These are phyloP conservation scores for Propithecus deckenii DNA, from an alignment of 2,797 vertebrate species.

Conservation along the genomic window DNA sequence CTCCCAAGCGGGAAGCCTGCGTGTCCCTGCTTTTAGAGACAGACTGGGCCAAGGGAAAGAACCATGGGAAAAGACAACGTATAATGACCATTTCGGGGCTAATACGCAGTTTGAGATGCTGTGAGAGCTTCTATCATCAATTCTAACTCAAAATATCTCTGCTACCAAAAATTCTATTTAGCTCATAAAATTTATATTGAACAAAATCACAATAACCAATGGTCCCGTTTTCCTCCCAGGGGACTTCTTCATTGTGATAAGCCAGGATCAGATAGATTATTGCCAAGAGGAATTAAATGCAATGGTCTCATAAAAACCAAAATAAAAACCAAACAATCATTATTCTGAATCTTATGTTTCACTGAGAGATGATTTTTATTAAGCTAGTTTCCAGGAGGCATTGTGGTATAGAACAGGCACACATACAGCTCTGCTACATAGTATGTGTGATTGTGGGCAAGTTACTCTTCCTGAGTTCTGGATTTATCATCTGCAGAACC, in stretches of 20 bases:
- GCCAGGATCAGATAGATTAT: neutral
- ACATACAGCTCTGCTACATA: neutral
- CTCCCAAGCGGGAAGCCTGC: neutral
- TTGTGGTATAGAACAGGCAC: neutral
- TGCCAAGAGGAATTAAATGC: conserved; percentile 10
- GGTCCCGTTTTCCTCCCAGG: neutral
- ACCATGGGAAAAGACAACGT: neutral
- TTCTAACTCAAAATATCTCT: neutral
- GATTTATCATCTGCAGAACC: neutral
- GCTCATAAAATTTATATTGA: neutral
- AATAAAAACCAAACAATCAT: neutral
- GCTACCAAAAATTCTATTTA: neutral
- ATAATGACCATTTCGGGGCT: neutral
- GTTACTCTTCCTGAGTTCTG: neutral
- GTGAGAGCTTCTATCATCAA: neutral
- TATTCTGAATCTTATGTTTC: neutral
- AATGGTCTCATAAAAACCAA: conserved; percentile 5
- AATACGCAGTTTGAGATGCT: neutral
- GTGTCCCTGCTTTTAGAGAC: neutral
- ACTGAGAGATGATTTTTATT: neutral
- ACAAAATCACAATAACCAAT: neutral
- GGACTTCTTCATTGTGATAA: neutral
- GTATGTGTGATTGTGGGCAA: accelerated
- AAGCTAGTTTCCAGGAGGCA: neutral
- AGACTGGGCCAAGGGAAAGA: neutral